Conservation (phyloP, 1,140 invertebrate species). For the Oryctes rhinoceros region DNA sequence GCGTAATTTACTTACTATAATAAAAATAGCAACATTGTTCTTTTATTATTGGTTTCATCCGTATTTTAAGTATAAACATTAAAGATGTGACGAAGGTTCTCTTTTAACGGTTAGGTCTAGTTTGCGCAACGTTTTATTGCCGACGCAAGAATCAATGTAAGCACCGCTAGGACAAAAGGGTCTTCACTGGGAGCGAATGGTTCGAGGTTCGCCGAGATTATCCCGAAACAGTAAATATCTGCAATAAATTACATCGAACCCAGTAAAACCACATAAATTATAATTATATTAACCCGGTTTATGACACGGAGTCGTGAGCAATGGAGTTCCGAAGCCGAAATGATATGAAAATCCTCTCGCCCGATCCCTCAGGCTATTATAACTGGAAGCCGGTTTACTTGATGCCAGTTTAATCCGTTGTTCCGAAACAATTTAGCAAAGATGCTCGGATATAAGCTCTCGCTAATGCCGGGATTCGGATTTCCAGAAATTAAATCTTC, state of each 20-base stretch:
- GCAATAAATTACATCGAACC: conserved; percentile 32
- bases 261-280: conserved; percentile 34
- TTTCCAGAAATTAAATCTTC: conserved; percentile 33
- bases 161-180: not conserved
- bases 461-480: conserved; percentile 17
- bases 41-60: no score
- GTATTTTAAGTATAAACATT: no score
- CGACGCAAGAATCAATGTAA: not conserved
- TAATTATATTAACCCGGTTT: conserved; percentile 34
- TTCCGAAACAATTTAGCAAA: conserved; percentile 30
- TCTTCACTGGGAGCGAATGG: not conserved
- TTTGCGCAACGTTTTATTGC: not conserved
- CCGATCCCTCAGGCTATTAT: conserved; percentile 22
- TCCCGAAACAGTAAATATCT: conserved; percentile 32
- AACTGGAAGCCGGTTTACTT: conserved; percentile 29
- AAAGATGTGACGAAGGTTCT: no score
- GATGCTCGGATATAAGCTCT: conserved; percentile 26
- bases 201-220: conserved; percentile 23
- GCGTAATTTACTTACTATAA: no score
- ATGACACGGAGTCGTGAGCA: conserved; percentile 27
- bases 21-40: no score
- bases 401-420: conserved; percentile 27
- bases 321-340: conserved; percentile 19
- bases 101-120: no score
- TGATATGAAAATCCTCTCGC: conserved; percentile 33